Evolutionary conservation across 2,797 vertebrate species (phyloP), one percentile per base, ranked within the genome.

Genomic region (Tragelaphus oryx): DNA sequence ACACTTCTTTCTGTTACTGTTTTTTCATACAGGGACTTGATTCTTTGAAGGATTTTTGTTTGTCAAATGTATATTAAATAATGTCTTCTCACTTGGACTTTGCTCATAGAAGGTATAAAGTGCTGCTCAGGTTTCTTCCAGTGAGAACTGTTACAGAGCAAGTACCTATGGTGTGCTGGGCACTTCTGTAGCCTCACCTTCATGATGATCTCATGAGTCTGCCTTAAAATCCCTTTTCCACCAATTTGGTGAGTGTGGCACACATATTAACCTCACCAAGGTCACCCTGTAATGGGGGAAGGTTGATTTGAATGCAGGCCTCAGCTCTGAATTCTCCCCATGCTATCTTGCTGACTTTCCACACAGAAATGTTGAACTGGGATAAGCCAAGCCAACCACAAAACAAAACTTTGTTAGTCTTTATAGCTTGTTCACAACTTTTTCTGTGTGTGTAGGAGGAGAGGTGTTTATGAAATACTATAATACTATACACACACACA

Each of bases 1-100:
- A 78, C 17, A 14, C 13, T 26, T 24, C 50, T 86, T 80, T 52
- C 41, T 59, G 12, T 79, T 52, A 41, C 18, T 93, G 26, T 84
- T 62, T 82, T 88, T 90, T 82, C 48, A 37, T 30, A 59, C 12
- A 57, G 28, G 52, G 62, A 89, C 48, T 89, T 68, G 54, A 79
- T 76, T 65, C 68, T 94, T 81, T 48, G 60, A 90, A 96, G 84
- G 74, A 59, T 41, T 82, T 92, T 71, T 89, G 33, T 85, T 86
- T 95, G 89, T 94, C 44, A 79, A 44, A 37, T 2, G 3, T 55
- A 6, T 92, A 41, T 75, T 97, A 94, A 96, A 81, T 54, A 59
- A 82, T 33, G 52, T 52, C 71, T 81, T 33, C 81, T 87, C 44
- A 18, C 54, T 88, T 94, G 46, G 68, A 48, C 44, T 87, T 54